Base-by-base conservation (phyloP, 2,797 vertebrate genomes). In the Mycteria americana region DNA sequence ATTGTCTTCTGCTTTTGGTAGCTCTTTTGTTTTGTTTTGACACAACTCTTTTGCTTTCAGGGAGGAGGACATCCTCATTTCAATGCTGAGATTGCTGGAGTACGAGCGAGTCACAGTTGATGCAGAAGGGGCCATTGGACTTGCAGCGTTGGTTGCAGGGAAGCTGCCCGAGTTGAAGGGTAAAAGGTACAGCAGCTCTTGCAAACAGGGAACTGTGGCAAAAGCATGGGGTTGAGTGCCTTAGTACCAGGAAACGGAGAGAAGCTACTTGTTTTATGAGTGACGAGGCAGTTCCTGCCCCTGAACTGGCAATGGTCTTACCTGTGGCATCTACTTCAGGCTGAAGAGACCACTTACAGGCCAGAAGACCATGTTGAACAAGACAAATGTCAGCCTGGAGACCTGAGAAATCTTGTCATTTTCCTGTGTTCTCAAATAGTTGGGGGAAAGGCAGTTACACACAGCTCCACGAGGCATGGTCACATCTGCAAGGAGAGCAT, bases 1-100 rank as follows among this genome's bases (percentile, higher is more conserved):
- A 7, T 75, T 94, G 3, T 51, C 31, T 73, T 62, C 51, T 54
- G 59, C 35, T 67, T 59, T 57, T 46, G 37, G 39, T 48, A 67
- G 24, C 37, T 53, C 10, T 39, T 18, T 67, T 43, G 54, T 33
- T 89, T 84, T 75, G 24, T 79, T 95, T 39, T 93, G 72, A 88
- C 33, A 13, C 9, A 30, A 54, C 31, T 78, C 9, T 82, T 10
- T 43, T 78, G 18, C 50, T 46, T 81, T 75, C 88, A 96, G 91
- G 84, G 99, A 99, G 93, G 98, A 99, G 85, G 98, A 99, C 70
- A 94, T 98, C 79, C 95, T 99, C 93, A 92, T 99, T 94, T 98
- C 99, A 1, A 99, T 99, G 98, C 97, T 99, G 97, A 97, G 98
- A 79, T 96, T 99, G 94, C 98, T 99, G 95, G 99, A 99, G 97